Conservation (phyloP, 2,888 invertebrate species). For the Tyria jacobaeae region DNA sequence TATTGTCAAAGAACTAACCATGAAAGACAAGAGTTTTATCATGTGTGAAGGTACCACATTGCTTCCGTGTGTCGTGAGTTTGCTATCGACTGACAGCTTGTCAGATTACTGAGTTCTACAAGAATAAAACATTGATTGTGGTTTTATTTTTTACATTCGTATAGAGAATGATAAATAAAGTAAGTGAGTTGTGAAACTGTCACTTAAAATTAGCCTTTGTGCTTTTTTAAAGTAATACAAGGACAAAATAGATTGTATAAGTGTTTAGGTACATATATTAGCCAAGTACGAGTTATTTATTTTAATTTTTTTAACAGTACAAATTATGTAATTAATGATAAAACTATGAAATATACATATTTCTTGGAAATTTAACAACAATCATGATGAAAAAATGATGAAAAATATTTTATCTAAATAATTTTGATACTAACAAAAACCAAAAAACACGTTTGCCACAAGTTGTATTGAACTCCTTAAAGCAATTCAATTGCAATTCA, state of each 20-base stretch:
- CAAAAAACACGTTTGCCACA: too few species aligned
- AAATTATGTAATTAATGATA: neutral
- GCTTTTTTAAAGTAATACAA: neutral
- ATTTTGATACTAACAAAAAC: too few species aligned
- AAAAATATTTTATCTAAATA: too few species aligned
- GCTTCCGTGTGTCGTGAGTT: constrained; percentile 58
- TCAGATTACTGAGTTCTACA: constrained; percentile 51
- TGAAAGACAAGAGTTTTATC: neutral
- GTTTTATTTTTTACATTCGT: constrained; percentile 12
- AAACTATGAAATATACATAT: neutral
- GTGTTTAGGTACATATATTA: neutral
- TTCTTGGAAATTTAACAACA: neutral
- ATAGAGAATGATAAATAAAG: constrained; percentile 8
- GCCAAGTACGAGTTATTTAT: too few species aligned
- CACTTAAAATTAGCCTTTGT: constrained; percentile 5
- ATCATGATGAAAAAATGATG: too few species aligned
- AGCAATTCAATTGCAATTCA: too few species aligned
- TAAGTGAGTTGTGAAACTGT: constrained; percentile 10
- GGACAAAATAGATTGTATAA: neutral
- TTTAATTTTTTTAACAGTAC: too few species aligned
- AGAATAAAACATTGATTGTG: constrained; percentile 36
- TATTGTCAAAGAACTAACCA: neutral
- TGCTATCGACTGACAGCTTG: constrained; percentile 50
- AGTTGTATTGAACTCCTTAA: too few species aligned
- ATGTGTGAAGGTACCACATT: constrained; percentile 20